Conservation (phyloP, 2,797 vertebrate genomes). For the Alauda arvensis region DNA sequence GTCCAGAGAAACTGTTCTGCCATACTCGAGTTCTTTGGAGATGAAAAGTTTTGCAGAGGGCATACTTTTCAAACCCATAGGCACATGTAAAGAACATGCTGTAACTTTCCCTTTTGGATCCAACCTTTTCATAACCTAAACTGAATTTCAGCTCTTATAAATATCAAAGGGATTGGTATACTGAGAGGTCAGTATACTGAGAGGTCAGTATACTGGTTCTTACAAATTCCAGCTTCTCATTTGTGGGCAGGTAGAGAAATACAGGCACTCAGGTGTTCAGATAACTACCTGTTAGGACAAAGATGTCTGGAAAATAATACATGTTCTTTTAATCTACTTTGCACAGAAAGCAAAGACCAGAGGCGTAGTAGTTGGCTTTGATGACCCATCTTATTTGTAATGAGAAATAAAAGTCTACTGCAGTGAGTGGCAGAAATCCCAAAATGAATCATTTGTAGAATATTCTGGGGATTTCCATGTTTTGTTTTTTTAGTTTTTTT, state of each 20-base stretch:
- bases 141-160: not conserved
- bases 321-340: not conserved
- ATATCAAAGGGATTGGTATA: not conserved
- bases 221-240: not conserved
- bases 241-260: not conserved
- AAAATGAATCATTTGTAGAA: not conserved
- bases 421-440: not conserved
- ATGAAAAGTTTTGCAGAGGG: not conserved
- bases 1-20: not conserved
- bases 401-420: not conserved
- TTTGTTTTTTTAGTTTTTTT: not conserved
- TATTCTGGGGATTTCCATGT: not conserved
- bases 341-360: not conserved
- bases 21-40: not conserved
- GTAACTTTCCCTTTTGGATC: not conserved
- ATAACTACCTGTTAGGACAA: not conserved
- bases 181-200: not conserved
- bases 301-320: not conserved
- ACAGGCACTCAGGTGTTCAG: not conserved
- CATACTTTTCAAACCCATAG: not conserved
- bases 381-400: not conserved
- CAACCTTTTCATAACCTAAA: not conserved
- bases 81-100: not conserved
- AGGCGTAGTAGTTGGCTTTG: not conserved
- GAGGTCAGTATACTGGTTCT: not conserved